Evolutionary conservation across 1,140 invertebrate genomes (phyloP).

Genomic region (Gonatopus flavifemur): DNA sequence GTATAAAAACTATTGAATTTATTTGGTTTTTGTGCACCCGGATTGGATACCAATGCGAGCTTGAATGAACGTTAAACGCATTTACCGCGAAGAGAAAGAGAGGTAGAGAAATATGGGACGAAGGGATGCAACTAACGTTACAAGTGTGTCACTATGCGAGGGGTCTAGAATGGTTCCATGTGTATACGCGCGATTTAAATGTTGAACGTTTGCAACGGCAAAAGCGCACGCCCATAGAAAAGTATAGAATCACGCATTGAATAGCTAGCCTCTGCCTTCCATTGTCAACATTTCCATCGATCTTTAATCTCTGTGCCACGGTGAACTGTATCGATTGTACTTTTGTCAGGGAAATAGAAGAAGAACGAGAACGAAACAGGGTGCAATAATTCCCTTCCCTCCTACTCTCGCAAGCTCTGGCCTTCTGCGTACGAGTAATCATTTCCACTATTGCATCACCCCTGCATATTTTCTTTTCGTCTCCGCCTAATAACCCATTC

Average conservation of each 20-base stretch:
- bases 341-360: conserved; percentile 16
- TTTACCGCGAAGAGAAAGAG: conserved; percentile 2
- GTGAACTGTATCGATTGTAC: conserved; percentile 35
- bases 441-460: no score
- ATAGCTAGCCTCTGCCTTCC: conserved; percentile 5
- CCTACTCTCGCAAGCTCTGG: no score
- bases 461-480: no score
- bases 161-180: conserved; percentile 3
- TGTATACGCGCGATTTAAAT: background rate
- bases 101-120: background rate
- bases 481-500: no score
- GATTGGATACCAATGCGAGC: no score
- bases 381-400: no score
- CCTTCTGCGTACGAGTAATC: no score
- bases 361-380: no score
- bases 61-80: background rate
- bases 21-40: no score
- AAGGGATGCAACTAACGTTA: conserved; percentile 4
- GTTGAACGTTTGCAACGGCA: no score
- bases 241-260: no score
- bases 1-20: no score
- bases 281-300: conserved; percentile 34
- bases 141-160: conserved; percentile 11
- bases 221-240: conserved; percentile 20
- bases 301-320: conserved; percentile 29